Conservation (phyloP, 2,113 vertebrate genomes). For the Macquaria australasica region DNA sequence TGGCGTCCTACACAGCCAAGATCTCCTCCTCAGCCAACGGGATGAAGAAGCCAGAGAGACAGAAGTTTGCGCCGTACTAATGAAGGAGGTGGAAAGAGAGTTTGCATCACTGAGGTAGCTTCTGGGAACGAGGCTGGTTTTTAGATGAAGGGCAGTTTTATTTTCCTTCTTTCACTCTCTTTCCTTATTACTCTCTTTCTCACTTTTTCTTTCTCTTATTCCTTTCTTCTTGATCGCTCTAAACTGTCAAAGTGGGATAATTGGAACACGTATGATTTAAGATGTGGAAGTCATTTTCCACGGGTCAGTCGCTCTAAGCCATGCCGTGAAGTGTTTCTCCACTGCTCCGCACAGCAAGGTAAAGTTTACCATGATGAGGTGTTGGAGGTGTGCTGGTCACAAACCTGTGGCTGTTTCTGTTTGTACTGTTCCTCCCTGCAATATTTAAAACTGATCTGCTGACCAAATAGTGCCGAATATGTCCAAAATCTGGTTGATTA, state of each 20-base stretch:
- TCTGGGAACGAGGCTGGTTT: neutral
- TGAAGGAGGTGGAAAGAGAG: neutral
- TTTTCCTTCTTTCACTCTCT: neutral
- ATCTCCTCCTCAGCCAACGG: slow-evolving; percentile 91
- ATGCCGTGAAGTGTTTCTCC: neutral
- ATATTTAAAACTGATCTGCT: neutral
- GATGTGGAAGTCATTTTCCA: neutral
- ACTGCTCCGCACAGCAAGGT: too few relatives aligned
- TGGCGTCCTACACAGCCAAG: slow-evolving; percentile 94
- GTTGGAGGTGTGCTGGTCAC: too few relatives aligned
- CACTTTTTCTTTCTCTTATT: slow-evolving; percentile 17
- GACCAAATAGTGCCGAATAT: neutral
- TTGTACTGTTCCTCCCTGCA: neutral
- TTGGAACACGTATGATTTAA: slow-evolving; percentile 39
- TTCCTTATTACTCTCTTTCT: neutral
- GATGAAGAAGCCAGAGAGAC: slow-evolving; percentile 94
- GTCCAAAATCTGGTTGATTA: neutral
- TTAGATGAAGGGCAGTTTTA: slow-evolving; percentile 27
- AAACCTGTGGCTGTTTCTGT: too few relatives aligned
- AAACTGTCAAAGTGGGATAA: slow-evolving; percentile 49
- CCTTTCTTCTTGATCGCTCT: neutral
- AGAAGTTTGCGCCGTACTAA: slow-evolving; percentile 97
- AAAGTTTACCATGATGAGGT: too few relatives aligned
- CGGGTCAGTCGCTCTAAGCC: neutral
- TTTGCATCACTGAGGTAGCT: slow-evolving; percentile 33